Conservation (phyloP, 2,888 invertebrate genomes). For the Troides aeacus region DNA sequence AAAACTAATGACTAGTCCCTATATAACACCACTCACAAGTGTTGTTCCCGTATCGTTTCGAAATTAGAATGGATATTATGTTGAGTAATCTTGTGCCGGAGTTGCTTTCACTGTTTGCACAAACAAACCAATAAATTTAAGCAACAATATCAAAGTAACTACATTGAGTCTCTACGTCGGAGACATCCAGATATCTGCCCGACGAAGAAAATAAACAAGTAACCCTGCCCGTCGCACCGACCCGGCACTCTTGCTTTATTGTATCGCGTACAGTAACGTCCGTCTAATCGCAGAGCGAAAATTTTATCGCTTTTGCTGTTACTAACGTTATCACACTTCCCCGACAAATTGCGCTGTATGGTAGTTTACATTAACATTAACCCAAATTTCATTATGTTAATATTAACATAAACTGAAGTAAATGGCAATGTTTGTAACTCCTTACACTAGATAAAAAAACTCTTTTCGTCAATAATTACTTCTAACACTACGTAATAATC, state of each 20-base stretch:
- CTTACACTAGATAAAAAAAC: too few relatives aligned
- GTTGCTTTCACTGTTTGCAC: constrained; percentile 17
- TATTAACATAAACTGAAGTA: not conserved
- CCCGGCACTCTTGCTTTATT: constrained; percentile 22
- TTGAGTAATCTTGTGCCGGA: not conserved
- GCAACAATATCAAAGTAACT: constrained; percentile 24
- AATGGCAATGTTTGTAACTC: not conserved
- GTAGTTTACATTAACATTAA: not conserved
- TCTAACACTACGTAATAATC: not conserved
- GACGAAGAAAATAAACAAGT: constrained; percentile 26
- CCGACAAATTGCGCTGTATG: not conserved
- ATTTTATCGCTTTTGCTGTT: constrained; percentile 14
- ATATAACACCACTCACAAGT: too few relatives aligned
- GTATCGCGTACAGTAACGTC: constrained; percentile 11
- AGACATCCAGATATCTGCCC: constrained; percentile 17
- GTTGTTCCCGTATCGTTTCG: not conserved
- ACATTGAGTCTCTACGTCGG: constrained; percentile 18
- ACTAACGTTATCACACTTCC: constrained; percentile 16
- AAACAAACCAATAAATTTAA: constrained; percentile 29
- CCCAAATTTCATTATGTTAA: not conserved
- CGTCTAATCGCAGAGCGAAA: constrained; percentile 27
- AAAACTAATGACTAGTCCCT: too few relatives aligned
- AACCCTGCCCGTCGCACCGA: constrained; percentile 9
- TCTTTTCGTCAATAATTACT: too few relatives aligned
- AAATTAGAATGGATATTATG: constrained; percentile 1